phyloP scores from a whole-genome alignment of 2,888 invertebrate species.

The Catocala nupta region DNA sequence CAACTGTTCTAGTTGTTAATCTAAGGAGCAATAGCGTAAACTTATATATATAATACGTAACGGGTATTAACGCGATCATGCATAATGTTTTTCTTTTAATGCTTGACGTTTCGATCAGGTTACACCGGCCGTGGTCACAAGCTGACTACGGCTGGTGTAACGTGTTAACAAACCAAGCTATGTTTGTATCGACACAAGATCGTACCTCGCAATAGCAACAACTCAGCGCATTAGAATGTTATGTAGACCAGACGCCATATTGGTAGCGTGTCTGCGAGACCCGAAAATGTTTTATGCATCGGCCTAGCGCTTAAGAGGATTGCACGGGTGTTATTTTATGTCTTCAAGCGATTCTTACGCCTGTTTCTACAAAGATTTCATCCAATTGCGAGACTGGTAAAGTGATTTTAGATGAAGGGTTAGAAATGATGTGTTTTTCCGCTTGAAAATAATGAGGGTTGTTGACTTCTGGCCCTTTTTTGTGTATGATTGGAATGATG shows the following conservation, averaged over 20 bases:
- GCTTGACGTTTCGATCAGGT: too few species aligned
- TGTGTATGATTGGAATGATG: too few species aligned
- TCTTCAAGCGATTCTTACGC: conserved; percentile 32
- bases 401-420: conserved; percentile 2
- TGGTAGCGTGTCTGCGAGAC: conserved; percentile 57
- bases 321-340: conserved; percentile 55
- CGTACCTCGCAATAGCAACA: conserved; percentile 33
- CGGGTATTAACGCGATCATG: too few species aligned
- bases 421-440: not conserved
- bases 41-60: too few species aligned
- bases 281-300: conserved; percentile 69
- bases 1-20: too few species aligned
- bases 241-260: conserved; percentile 58
- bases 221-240: conserved; percentile 59
- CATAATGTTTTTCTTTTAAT: too few species aligned
- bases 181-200: conserved; percentile 20
- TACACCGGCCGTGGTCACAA: too few species aligned
- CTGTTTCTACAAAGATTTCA: conserved; percentile 20
- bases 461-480: too few species aligned
- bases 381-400: not conserved
- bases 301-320: conserved; percentile 60
- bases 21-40: too few species aligned
- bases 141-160: too few species aligned
- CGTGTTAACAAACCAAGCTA: too few species aligned
- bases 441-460: not conserved